Evolutionary conservation across 1,140 invertebrate species (phyloP), one percentile per base, ranked within the genome.

Genomic region (Heliconius melpomene): DNA sequence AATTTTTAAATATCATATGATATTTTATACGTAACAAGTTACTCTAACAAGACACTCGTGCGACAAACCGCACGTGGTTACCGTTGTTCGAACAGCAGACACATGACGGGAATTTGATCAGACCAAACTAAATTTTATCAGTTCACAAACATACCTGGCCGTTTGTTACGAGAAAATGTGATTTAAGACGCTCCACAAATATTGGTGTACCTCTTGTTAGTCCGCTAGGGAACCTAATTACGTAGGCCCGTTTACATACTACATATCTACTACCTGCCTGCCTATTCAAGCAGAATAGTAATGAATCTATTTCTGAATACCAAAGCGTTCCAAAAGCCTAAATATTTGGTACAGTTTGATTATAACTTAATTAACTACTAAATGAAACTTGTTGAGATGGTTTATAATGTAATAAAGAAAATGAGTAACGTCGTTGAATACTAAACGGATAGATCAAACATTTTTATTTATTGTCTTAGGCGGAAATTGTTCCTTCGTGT

Each of bases 181-280:
- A 94, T 93, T 94, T 94, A 91, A 93, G 93, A 92, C 86, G 85
- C 74, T 87, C 93, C 84, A 90, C 92, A 93, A 94, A 93, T 91
- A 93, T 92, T 92, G 88, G 86, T 86, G 85, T 88, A 82, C 85
- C 87, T 89, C 87, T 91, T 91, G 88, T 91, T 87, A 86, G 88
- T 84, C 84, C 86, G 82, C 78, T 83, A 73, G 80, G 80, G 75
- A 80, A 82, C 83, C 84, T 90, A 90, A 93, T 93, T 88, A 93
- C 86, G 87, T 84, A 89, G 87, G 86, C 86, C 79, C 83, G 66
- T 84, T 80, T 86, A 87, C 60, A 66, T 66, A 66, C 13, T 16
- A 66, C 13, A 66, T 80, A 86, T n/a, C n/a, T n/a, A n/a, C n/a
- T 81, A 46, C 3, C 3, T 5, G 13, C 40, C 5, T 46, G 1